Conservation (phyloP, 2,113 vertebrate genomes). For the Cebus imitator region DNA sequence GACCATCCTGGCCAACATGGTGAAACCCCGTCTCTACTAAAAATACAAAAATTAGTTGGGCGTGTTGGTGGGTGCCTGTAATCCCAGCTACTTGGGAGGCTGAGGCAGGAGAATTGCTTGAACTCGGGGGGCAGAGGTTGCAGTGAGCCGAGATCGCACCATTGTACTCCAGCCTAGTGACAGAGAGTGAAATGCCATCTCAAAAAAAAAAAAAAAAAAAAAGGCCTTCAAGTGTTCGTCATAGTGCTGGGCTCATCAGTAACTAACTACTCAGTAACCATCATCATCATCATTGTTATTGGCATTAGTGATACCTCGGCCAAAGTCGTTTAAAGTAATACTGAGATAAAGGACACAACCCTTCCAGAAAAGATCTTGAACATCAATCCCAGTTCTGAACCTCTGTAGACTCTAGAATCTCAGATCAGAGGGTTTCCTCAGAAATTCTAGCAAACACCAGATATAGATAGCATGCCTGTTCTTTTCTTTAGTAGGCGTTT, state of each 20-base stretch:
- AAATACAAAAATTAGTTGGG: no score
- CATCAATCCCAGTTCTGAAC: neutral
- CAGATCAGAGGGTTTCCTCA: neutral
- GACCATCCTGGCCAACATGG: no score
- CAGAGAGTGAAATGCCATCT: no score
- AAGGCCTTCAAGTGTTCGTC: neutral
- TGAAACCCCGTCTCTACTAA: no score
- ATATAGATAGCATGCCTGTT: neutral
- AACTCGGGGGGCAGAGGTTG: no score
- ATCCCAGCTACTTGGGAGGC: no score
- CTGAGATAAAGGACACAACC: neutral
- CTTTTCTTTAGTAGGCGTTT: neutral
- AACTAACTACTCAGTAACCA: neutral
- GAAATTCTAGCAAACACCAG: slow-evolving; percentile 34
- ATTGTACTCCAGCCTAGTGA: no score
- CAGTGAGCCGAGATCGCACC: no score
- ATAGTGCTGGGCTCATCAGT: neutral
- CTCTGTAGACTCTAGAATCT: neutral
- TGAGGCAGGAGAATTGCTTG: no score
- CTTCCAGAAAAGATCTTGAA: slow-evolving; percentile 36
- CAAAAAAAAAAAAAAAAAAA: no score
- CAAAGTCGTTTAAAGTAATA: neutral
- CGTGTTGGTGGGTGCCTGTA: no score
- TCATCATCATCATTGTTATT: neutral
- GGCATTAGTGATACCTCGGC: neutral